Conservation (phyloP, 2,888 invertebrate genomes). For the Conus canariensis region DNA sequence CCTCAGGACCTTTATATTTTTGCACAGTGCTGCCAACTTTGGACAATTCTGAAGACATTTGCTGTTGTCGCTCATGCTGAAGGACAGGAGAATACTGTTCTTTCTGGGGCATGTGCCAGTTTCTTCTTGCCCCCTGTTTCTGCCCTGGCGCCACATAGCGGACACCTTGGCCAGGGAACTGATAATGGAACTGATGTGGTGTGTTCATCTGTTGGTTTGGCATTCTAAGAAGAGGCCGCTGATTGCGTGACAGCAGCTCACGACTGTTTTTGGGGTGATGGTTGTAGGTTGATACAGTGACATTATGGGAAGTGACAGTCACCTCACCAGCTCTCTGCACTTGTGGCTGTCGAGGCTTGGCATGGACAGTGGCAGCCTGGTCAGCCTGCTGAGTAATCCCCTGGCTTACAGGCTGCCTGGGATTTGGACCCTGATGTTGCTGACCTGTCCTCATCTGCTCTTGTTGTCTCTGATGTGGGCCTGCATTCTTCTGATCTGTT, state of each 20-base stretch:
- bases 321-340: background rate
- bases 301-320: background rate
- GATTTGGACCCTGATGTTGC: background rate
- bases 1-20: background rate
- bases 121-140: background rate
- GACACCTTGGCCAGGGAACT: background rate
- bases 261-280: background rate
- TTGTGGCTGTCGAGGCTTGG: background rate
- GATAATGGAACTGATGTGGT: background rate
- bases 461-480: background rate
- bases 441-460: background rate
- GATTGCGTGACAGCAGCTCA: background rate
- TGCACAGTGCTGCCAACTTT: background rate
- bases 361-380: background rate
- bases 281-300: background rate
- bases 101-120: slow-evolving; percentile 7
- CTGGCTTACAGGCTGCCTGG: background rate
- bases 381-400: background rate
- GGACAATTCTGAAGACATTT: background rate
- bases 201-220: background rate
- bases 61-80: background rate
- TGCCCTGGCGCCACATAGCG: background rate
- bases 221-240: background rate
- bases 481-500: background rate
- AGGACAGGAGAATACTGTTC: background rate